Base-by-base conservation (phyloP, 2,113 vertebrate species). In the Kryptolebias marmoratus region DNA sequence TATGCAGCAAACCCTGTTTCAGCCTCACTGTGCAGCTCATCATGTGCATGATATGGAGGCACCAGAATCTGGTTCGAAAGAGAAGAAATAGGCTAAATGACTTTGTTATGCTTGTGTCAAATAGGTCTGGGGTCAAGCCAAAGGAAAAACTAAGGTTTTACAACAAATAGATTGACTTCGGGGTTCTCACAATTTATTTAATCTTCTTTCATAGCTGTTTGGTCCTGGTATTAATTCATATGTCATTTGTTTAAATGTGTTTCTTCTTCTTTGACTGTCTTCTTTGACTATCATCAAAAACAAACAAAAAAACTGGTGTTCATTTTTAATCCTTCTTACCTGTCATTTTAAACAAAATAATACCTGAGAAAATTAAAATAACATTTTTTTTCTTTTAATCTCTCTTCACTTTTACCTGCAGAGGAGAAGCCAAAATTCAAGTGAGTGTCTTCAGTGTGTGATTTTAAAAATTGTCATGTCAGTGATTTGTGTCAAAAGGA, bases 361-460 rank as follows among this genome's bases (percentile, higher is more conserved):
- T 70, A 73, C 68, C 76, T 82, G 60, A 89, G 36, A 81, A 58
- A 79, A 72, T 18, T 57, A 16, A 54, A 67, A 71, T 53, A 60
- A 67, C 88, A 71, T 63, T 72, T 73, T 77, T 55, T 61, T 67
- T 84, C 82, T 91, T 5, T 81, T 93, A 92, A 94, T 87, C 72
- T 76, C 60, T 88, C 77, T 90, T 93, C 87, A 82, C 85, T 73
- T 87, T 80, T 83, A 94, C 80, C 81, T 36, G 86, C 80, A 96
- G 96, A 97, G 81, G 95, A 95, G 90, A 97, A 96, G 93, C 96
- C 96, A 84, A 96, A 95, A 90, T 95, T 94, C 92, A 96, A 96
- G 96, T 97, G 93, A 97, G 96, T 96, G 69, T 71, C 48, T 22
- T 68, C 60, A 61, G n/a, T 36, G 39, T 30, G 13, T 68, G 1